Evolutionary conservation across 1,140 invertebrate genomes (phyloP), one percentile per base, ranked within the genome.

Genomic region (Papilio dardanus): DNA sequence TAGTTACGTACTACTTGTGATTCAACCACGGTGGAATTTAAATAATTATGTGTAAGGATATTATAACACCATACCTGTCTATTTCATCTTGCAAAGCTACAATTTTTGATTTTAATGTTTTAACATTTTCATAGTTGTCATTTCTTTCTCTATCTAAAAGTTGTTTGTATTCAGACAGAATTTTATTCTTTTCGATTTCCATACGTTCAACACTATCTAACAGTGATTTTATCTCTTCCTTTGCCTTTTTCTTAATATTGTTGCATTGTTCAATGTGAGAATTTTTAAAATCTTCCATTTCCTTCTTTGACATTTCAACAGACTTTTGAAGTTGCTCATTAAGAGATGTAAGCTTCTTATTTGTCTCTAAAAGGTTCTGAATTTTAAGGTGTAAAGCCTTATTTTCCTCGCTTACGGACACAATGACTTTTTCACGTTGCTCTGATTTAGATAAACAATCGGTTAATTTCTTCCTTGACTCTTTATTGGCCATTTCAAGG

Each of bases 161-260:
- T 74, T 88, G 83, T 82, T 92, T 91, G 74, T 92, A 94, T 80
- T 93, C 87, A n/a, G 75, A 69, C 30, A 91, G 81, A 16, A 90
- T 79, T 6, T 71, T 40, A 75, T 90, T 86, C 81, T 94, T 94
- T 62, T 93, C 91, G 24, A 78, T 83, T 86, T 93, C 92, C 33
- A 94, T 81, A 73, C 88, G 80, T 81, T 92, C 87, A 10, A 93
- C 69, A 24, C 81, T 81, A 58, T 79, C 62, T 42, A 93, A 71
- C 46, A 94, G 76, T 5, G 79, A 79, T 76, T 89, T 83, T 73
- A 85, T 89, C 74, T 92, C 87, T 75, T 89, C 83, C 40, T 79
- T 80, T 12, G 76, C 66, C 33, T 65, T 54, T 28, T 84, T 69
- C 42, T 76, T 84, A n/a, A 75, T 77, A 79, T 78, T 82, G 46